These are phyloP conservation scores for Labeo rohita DNA, from an alignment of 2,113 vertebrate species.

Conservation along the genomic window DNA sequence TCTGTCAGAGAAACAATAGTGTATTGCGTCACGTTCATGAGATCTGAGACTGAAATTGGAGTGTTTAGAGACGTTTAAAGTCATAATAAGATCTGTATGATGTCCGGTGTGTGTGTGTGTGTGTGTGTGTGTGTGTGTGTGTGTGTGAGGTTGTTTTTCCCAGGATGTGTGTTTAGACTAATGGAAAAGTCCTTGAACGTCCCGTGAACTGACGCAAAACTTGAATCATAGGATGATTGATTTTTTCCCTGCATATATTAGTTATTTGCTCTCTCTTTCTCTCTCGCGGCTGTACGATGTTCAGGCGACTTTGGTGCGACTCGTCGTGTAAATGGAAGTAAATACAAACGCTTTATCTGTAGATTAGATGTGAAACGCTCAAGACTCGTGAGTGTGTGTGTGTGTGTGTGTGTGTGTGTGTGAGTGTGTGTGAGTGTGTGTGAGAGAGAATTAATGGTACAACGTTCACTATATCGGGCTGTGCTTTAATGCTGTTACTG, in stretches of 20 bases:
- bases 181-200: constrained; percentile 38
- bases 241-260: constrained; percentile 24
- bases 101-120: background rate
- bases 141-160: background rate
- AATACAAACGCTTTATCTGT: constrained; percentile 19
- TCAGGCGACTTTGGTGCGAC: background rate
- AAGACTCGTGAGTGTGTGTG: background rate
- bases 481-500: constrained; percentile 16
- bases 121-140: background rate
- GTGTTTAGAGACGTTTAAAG: background rate
- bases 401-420: background rate
- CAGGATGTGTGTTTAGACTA: background rate
- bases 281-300: too few relatives aligned
- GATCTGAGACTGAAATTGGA: background rate
- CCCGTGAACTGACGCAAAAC: constrained; percentile 4
- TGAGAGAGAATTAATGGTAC: background rate
- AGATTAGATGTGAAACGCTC: background rate
- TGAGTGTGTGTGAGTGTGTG: background rate
- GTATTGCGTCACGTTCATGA: too few relatives aligned
- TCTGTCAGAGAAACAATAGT: background rate
- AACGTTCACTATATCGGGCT: constrained; percentile 15
- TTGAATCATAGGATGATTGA: constrained; percentile 19
- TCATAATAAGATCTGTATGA: background rate
- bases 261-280: background rate
- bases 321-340: background rate